Evolutionary conservation across 2,797 vertebrate genomes (phyloP), one percentile per base, ranked within the genome.

Genomic region (Rhadinocentrus ornatus): DNA sequence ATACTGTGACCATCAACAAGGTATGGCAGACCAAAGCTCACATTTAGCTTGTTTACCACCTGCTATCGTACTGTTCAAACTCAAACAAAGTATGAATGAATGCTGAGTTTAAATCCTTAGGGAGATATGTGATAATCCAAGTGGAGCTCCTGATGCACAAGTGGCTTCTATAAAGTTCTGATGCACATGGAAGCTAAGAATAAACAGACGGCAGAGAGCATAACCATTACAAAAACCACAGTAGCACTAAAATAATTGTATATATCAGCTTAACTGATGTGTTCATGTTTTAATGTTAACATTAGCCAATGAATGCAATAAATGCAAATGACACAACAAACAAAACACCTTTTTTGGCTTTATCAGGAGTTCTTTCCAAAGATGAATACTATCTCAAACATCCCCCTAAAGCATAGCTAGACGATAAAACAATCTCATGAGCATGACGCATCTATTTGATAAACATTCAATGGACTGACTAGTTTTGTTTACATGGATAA

Each of bases 41-140:
- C 48, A 4, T 80, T 84, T 67, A 72, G 61, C 35, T 24, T 64
- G 60, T 59, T 75, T 75, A 74, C 65, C 68, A 78, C 67, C 58
- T 81, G 72, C 54, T 83, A 20, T 68, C 55, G 3, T n/a, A 65
- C 66, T 37, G 46, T 55, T 67, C 48, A 20, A 69, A 66, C 50
- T 35, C 31, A n/a, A n/a, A n/a, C 59, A 64, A 66, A 50, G 59
- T 64, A 13, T 31, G 24, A 53, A 15, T 80, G 46, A 77, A 75
- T 24, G 63, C 41, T 60, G 24, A 16, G 37, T 73, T 71, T 54
- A 70, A 66, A 71, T 71, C 27, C 13, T 73, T 3, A 56, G 62
- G 69, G 55, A 64, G 48, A 50, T 8, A 16, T 2, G 2, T 48
- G 60, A 52, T 75, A 65, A 70, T 75, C 46, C 54, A 54, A n/a